phyloP scores from a whole-genome alignment of 1,140 invertebrate species.

The Paraescarpia echinospica region DNA sequence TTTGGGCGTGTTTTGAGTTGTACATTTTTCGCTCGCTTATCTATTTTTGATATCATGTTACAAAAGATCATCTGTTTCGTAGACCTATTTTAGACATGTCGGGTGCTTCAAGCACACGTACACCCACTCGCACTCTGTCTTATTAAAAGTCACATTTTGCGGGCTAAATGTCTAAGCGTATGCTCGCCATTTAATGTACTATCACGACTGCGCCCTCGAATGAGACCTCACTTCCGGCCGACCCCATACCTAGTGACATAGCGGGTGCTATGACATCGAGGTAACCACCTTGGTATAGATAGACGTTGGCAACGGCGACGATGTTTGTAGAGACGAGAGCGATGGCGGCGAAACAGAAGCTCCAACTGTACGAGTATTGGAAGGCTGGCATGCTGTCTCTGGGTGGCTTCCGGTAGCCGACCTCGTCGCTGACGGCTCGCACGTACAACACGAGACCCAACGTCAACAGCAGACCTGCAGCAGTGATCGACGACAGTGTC shows the following conservation, averaged over 20 bases:
- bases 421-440: background rate
- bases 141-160: background rate
- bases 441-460: background rate
- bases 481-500: background rate
- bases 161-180: background rate
- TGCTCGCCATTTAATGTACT: background rate
- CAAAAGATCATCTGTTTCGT: background rate
- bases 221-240: background rate
- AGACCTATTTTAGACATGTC: background rate
- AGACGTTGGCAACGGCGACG: background rate
- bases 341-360: background rate
- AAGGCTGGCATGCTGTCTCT: background rate
- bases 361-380: background rate
- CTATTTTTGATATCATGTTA: too few species aligned
- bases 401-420: background rate
- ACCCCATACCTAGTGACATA: background rate
- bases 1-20: too few species aligned
- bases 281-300: background rate
- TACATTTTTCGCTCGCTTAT: too few species aligned
- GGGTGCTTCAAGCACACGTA: background rate
- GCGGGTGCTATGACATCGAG: background rate
- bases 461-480: background rate
- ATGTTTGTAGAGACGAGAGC: background rate
- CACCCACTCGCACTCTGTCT: background rate
- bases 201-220: background rate